Evolutionary conservation across 2,113 vertebrate genomes (phyloP).

Genomic region (Scophthalmus maximus): DNA sequence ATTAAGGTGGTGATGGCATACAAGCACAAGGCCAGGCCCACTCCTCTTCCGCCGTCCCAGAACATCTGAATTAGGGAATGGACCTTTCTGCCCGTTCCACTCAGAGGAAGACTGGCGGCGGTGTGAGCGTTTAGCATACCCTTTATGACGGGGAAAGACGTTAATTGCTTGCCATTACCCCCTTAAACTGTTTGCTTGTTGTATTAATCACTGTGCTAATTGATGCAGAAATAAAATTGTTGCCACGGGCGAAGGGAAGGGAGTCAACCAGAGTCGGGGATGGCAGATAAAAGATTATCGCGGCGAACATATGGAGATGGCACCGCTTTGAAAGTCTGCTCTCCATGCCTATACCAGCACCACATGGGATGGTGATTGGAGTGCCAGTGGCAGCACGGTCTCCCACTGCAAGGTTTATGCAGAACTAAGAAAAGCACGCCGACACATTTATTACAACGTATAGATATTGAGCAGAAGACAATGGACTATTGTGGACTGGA

Average conservation of each 20-base stretch:
- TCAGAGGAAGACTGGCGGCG: constrained; percentile 88
- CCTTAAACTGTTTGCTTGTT: constrained; percentile 99
- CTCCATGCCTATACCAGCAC: constrained; percentile 81
- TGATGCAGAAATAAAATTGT: constrained; percentile 98
- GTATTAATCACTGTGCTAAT: constrained; percentile 99
- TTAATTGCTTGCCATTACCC: constrained; percentile 99
- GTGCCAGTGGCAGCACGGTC: constrained; percentile 49
- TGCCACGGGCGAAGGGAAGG: constrained; percentile 93
- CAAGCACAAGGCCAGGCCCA: constrained; percentile 86
- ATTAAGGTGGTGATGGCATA: constrained; percentile 91
- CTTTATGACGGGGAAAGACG: constrained; percentile 97
- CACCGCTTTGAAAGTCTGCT: constrained; percentile 88
- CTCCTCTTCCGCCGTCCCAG: constrained; percentile 91
- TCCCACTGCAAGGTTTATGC: constrained; percentile 18
- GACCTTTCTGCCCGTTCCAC: constrained; percentile 94
- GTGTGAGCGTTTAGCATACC: constrained; percentile 92
- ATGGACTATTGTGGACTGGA: constrained; percentile 14
- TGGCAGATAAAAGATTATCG: constrained; percentile 92
- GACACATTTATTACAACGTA: constrained; percentile 5
- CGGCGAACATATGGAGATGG: constrained; percentile 92
- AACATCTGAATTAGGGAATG: constrained; percentile 92
- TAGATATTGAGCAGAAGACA: constrained; percentile 23
- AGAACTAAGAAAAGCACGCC: constrained; percentile 34
- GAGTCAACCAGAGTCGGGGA: constrained; percentile 87
- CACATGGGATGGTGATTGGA: constrained; percentile 59